Conservation (phyloP, 2,888 invertebrate genomes). For the Lepidocyrtoides sp. region DNA sequence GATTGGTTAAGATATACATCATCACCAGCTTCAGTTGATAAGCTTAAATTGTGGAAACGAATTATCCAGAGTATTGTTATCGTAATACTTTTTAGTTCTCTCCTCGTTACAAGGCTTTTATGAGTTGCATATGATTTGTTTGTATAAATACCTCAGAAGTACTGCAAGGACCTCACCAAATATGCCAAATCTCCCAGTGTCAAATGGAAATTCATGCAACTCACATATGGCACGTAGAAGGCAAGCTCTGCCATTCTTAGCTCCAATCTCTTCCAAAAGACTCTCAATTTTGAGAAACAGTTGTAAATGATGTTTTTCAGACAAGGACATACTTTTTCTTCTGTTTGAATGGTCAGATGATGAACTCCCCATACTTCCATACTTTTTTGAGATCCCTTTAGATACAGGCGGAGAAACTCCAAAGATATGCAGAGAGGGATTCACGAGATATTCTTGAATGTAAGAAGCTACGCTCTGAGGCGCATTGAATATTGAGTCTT, state of each 20-base stretch:
- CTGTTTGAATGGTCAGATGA: not conserved
- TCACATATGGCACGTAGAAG: slow-evolving; percentile 71
- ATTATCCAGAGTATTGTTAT: too few relatives aligned
- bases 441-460: slow-evolving; percentile 60
- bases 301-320: slow-evolving; percentile 52
- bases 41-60: too few relatives aligned
- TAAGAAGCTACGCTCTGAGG: slow-evolving; percentile 26
- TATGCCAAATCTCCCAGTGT: slow-evolving; percentile 51
- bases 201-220: slow-evolving; percentile 60
- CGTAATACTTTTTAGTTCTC: too few relatives aligned
- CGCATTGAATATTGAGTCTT: slow-evolving; percentile 53
- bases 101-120: too few relatives aligned
- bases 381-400: not conserved
- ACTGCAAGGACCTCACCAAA: slow-evolving; percentile 60
- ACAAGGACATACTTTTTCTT: not conserved
- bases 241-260: slow-evolving; percentile 49
- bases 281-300: slow-evolving; percentile 51
- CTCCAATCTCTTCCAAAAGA: slow-evolving; percentile 57
- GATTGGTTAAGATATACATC: too few relatives aligned
- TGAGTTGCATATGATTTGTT: too few relatives aligned
- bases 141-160: slow-evolving; percentile 55
- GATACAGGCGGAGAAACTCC: slow-evolving; percentile 51
- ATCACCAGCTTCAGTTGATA: not conserved
- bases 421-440: slow-evolving; percentile 58
- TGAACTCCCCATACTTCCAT: not conserved